These are phyloP conservation scores for Drosophila pegasa DNA, from an alignment of 2,888 invertebrate species.

Conservation along the genomic window DNA sequence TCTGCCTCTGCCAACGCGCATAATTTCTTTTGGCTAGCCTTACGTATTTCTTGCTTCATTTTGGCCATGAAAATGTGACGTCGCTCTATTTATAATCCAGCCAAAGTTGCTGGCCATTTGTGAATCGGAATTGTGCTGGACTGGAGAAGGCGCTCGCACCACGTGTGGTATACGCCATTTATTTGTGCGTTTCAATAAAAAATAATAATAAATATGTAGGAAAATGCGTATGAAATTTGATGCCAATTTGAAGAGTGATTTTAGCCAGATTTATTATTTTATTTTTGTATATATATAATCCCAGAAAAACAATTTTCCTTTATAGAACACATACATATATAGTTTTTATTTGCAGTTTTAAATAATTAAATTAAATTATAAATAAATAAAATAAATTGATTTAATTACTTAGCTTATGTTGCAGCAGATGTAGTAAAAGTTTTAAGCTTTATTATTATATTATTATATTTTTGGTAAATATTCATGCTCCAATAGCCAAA, in stretches of 20 bases:
- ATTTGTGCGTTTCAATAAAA: background rate
- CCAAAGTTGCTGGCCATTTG: conserved; percentile 1
- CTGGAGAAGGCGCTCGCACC: conserved; percentile 6
- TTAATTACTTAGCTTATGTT: conserved; percentile 42
- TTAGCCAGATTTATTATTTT: background rate
- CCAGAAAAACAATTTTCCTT: background rate
- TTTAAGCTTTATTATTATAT: conserved; percentile 19
- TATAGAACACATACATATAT: conserved; percentile 27
- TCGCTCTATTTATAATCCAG: conserved; percentile 33
- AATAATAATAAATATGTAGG: background rate
- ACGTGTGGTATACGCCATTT: conserved; percentile 33
- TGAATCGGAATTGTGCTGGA: conserved; percentile 6
- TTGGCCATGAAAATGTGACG: conserved; percentile 43
- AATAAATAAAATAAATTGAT: conserved; percentile 40
- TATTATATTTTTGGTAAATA: conserved; percentile 13
- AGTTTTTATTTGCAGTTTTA: conserved; percentile 43
- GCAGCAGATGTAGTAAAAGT: conserved; percentile 40
- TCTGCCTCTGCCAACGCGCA: conserved; percentile 2
- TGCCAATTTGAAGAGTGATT: background rate
- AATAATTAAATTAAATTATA: conserved; percentile 40
- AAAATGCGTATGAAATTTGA: conserved; percentile 1
- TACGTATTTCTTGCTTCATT: conserved; percentile 11
- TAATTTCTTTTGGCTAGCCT: conserved; percentile 18
- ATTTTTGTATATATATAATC: background rate
- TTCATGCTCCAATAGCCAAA: conserved; percentile 37